Base-by-base conservation (phyloP, 2,888 invertebrate genomes). In the Octonoba sinensis region DNA sequence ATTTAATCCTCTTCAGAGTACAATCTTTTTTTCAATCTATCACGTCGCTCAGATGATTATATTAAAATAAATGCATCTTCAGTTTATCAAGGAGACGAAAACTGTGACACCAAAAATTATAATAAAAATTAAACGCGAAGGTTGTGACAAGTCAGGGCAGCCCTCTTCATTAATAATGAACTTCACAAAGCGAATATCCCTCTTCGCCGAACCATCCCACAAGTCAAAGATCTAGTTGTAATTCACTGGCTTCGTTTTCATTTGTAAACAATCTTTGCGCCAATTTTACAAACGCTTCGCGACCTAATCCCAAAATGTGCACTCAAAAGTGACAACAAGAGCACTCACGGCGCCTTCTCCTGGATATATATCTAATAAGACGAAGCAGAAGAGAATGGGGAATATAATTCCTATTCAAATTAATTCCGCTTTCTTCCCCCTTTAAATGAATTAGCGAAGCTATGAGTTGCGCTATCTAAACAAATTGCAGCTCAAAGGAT, bases 261-360 rank as follows among this genome's bases (percentile, higher is more conserved):
- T 72, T 72, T 72, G 62, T 15, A 72, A 62, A 62, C 62, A 62
- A 72, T 72, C 72, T 60, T 72, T 15, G 20, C 51, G 72, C 20
- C 62, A 72, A 72, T 64, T 72, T 62, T 18, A n/a, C 16, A 11
- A 49, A 46, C 64, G 27, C 22, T 27, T 46, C 47, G 59, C n/a
- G 46, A n/a, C 71, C 59, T 71, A 73, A 73, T 73, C 64, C 73
- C 64, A 51, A 57, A 46, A 56, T 64, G 54, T 64, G 54, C 59
- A 20, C 73, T 73, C 54, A 73, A 73, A 73, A 20, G 64, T 73
- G 73, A 65, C 73, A 65, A 46, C 64, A 16, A 24, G 49, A 27
- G 49, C 15, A 15, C 57, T 56, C 27, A 49, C 12, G 49, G 60
- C 18, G 47, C 16, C n/a, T 54, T 54, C 54, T 24, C 70, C 57